These are phyloP conservation scores for Quadriops clusia DNA, from an alignment of 2,888 invertebrate species.

Conservation along the genomic window DNA sequence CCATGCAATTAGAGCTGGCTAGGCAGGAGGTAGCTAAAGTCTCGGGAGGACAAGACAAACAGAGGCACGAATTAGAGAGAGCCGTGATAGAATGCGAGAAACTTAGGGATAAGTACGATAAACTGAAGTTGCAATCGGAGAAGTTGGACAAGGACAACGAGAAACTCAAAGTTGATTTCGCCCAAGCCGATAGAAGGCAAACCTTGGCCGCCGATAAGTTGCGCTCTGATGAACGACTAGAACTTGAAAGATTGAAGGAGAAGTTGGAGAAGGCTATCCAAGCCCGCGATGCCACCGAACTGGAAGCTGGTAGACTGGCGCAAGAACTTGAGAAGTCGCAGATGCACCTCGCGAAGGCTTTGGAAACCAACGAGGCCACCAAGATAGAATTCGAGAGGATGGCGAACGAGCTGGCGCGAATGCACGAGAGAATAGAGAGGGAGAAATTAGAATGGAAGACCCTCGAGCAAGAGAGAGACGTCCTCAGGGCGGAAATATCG, in stretches of 20 bases:
- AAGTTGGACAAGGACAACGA: slow-evolving; percentile 67
- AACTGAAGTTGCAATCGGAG: slow-evolving; percentile 60
- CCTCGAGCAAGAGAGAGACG: slow-evolving; percentile 63
- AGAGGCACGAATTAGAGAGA: slow-evolving; percentile 67
- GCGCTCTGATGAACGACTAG: slow-evolving; percentile 56
- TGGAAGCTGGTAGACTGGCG: slow-evolving; percentile 72
- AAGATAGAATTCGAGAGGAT: slow-evolving; percentile 78
- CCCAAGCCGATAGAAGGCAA: slow-evolving; percentile 50
- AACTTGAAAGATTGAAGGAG: slow-evolving; percentile 74
- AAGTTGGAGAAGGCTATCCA: slow-evolving; percentile 77
- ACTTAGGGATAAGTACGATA: slow-evolving; percentile 72
- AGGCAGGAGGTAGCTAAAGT: slow-evolving; percentile 68
- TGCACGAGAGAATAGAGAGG: slow-evolving; percentile 70
- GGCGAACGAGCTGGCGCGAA: slow-evolving; percentile 66
- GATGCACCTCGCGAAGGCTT: slow-evolving; percentile 69
- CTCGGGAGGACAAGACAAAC: slow-evolving; percentile 64
- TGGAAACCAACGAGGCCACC: slow-evolving; percentile 71
- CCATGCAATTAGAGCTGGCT: slow-evolving; percentile 68
- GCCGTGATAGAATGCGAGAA: slow-evolving; percentile 84
- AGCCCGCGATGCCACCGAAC: slow-evolving; percentile 70
- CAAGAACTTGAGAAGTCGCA: slow-evolving; percentile 81
- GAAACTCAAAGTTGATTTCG: slow-evolving; percentile 57
- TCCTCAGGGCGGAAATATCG: slow-evolving; percentile 55
- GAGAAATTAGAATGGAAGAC: slow-evolving; percentile 57
- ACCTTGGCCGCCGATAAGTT: slow-evolving; percentile 51